Evolutionary conservation across 2,113 vertebrate species (phyloP).

Genomic region (Micronycteris hirsuta): DNA sequence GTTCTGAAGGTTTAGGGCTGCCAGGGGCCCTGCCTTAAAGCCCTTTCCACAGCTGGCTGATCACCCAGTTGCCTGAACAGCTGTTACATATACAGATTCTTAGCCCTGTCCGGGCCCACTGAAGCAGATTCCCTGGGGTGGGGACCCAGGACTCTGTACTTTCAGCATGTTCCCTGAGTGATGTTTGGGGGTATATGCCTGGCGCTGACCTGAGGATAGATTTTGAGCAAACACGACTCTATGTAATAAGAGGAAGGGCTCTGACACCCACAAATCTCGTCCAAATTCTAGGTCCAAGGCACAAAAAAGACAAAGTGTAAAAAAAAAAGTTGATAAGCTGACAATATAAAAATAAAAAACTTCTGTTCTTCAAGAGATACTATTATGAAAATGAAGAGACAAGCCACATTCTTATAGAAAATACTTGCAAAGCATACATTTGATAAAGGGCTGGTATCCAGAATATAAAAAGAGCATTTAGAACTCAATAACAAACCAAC

Average conservation of each 20-base stretch:
- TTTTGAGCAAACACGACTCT: not conserved
- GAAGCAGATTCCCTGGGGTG: not conserved
- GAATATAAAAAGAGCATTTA: not conserved
- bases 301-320: not conserved
- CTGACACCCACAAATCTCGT: not conserved
- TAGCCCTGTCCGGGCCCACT: not conserved
- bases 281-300: not conserved
- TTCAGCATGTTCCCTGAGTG: not conserved
- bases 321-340: not conserved
- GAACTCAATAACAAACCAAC: not conserved
- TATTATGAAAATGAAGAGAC: not conserved
- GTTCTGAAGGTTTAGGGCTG: not conserved
- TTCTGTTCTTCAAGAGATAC: not conserved
- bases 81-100: not conserved
- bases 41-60: not conserved
- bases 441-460: not conserved
- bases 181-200: not conserved
- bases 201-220: not conserved
- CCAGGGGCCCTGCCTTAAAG: not conserved
- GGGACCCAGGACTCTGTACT: not conserved
- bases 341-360: not conserved
- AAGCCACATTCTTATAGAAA: not conserved
- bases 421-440: not conserved
- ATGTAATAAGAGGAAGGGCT: not conserved
- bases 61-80: not conserved